A percentile compares a stretch with the other conserved stretches of the same genome.
These are phyloP conservation scores for Macrobrachium rosenbergii DNA, from an alignment of 1,140 invertebrate species.

Conservation along the genomic window DNA sequence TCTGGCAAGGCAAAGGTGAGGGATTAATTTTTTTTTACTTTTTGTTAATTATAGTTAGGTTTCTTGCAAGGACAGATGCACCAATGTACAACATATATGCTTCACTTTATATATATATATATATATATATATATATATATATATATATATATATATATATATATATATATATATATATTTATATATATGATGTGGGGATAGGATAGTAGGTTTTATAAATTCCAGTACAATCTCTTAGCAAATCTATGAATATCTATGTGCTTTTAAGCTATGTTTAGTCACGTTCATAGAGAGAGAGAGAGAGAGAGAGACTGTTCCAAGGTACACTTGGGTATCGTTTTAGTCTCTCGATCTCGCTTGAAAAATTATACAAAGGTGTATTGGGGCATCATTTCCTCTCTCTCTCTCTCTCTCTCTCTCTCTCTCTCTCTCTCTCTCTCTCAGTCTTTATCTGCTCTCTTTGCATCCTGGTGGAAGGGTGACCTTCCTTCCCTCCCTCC, in stretches of 20 bases:
- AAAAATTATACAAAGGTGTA: not conserved
- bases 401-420: slow-evolving; percentile 40
- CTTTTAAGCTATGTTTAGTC: not conserved
- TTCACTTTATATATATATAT: not conserved
- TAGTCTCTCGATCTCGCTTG: not conserved
- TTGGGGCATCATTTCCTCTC: not conserved
- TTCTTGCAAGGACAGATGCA: no score
- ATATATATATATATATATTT: not conserved
- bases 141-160: not conserved
- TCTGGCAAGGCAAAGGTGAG: no score
- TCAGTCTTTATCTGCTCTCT: not conserved
- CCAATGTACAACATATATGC: no score
- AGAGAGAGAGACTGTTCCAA: not conserved
- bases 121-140: not conserved
- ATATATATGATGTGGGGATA: not conserved
- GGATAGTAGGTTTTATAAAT: no score
- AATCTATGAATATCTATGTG: not conserved
- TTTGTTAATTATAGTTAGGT: no score
- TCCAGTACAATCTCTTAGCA: no score
- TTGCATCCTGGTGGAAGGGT: not conserved
- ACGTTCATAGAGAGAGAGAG: not conserved
- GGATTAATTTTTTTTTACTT: no score
- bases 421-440: slow-evolving; percentile 18
- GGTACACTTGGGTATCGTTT: not conserved
- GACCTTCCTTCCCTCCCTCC: not conserved